Percentiles rank a stretch among this genome's conserved stretches.
Conservation (phyloP, 1,140 invertebrate species). For the Lamellibrachia luymesi region DNA sequence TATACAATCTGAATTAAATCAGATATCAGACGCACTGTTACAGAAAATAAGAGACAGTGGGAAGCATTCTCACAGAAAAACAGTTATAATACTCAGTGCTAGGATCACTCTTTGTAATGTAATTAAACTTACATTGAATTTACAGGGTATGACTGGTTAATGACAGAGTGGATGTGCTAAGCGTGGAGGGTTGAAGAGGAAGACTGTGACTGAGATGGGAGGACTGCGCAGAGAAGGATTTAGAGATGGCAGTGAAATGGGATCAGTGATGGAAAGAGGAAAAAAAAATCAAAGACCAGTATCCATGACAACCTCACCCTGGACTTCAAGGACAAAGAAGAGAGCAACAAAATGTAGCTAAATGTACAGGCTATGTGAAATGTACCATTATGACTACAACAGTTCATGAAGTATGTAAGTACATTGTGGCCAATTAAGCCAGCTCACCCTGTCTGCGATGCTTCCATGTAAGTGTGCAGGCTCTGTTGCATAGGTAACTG, state of each 20-base stretch:
- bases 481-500: constrained; percentile 81
- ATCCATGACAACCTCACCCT: no score
- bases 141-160: background rate
- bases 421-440: background rate
- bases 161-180: no score
- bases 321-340: no score
- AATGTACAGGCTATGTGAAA: background rate
- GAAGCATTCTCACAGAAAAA: background rate
- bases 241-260: no score
- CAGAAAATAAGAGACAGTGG: background rate
- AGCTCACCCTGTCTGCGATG: constrained; percentile 40
- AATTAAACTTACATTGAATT: background rate
- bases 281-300: no score
- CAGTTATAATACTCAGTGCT: background rate
- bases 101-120: background rate
- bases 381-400: background rate
- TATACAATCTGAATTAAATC: background rate
- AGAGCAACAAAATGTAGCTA: no score
- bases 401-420: background rate
- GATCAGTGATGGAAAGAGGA: no score
- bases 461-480: constrained; percentile 65
- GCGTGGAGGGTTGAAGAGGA: no score
- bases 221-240: no score
- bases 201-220: no score
- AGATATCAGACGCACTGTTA: background rate